phyloP scores from a whole-genome alignment of 30 jellyfish, hydroid and myxozoan species.

The Mastigias papua region DNA sequence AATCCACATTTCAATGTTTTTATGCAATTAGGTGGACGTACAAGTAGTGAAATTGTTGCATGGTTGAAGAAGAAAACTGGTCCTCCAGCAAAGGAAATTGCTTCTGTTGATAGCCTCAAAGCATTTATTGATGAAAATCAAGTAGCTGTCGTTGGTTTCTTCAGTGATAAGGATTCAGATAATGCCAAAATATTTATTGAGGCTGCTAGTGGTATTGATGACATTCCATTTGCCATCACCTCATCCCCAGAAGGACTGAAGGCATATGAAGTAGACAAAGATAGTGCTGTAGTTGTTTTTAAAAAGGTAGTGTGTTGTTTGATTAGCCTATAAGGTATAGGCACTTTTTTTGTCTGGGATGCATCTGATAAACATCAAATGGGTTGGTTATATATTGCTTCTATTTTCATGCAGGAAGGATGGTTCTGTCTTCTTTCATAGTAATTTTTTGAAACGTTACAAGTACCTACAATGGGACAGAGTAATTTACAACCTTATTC shows the following conservation, averaged over 20 bases:
- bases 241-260: slow-evolving; percentile 38
- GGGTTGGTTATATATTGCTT: too few relatives aligned
- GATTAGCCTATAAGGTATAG: too few relatives aligned
- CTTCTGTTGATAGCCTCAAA: slow-evolving; percentile 84
- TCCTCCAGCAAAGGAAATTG: slow-evolving; percentile 88
- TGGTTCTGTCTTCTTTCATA: too few relatives aligned
- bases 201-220: slow-evolving; percentile 91
- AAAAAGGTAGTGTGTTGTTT: slow-evolving; percentile 67
- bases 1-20: not conserved
- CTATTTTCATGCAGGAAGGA: too few relatives aligned
- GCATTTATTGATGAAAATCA: slow-evolving; percentile 86
- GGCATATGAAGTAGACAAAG: slow-evolving; percentile 81
- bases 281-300: slow-evolving; percentile 82
- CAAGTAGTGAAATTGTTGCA: slow-evolving; percentile 87
- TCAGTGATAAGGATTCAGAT: slow-evolving; percentile 81
- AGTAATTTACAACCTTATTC: too few relatives aligned
- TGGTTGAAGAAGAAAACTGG: slow-evolving; percentile 99
- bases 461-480: too few relatives aligned
- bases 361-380: too few relatives aligned
- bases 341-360: too few relatives aligned
- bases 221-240: slow-evolving; percentile 86
- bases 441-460: too few relatives aligned
- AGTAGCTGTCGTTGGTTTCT: slow-evolving; percentile 97
- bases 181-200: slow-evolving; percentile 81
- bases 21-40: slow-evolving; percentile 87